phyloP scores from a whole-genome alignment of 2,113 vertebrate genomes.

The Equus przewalskii region DNA sequence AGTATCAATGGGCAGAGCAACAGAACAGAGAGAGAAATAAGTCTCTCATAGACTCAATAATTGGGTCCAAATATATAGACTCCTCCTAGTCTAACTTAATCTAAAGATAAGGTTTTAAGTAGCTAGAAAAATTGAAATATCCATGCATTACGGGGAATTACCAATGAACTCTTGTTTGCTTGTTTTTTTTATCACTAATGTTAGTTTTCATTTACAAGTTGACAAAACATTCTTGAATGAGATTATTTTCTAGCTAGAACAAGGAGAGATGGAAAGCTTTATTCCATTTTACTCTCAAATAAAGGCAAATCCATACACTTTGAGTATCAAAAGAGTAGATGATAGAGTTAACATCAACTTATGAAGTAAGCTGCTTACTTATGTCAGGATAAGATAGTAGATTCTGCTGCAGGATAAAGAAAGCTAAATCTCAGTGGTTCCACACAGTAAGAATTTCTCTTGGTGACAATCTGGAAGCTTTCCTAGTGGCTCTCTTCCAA shows the following conservation, averaged over 20 bases:
- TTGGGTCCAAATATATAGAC: background rate
- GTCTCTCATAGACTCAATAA: background rate
- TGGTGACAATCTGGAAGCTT: background rate
- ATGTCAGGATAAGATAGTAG: background rate
- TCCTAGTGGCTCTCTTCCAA: background rate
- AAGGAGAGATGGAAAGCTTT: background rate
- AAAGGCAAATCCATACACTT: background rate
- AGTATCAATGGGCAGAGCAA: background rate
- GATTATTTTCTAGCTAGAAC: background rate
- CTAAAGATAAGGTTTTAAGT: background rate
- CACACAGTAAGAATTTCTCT: background rate
- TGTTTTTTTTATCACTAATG: background rate
- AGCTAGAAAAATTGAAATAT: background rate
- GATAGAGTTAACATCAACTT: background rate
- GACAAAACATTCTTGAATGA: background rate
- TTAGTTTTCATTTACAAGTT: background rate
- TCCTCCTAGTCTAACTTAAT: background rate
- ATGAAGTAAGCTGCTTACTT: background rate
- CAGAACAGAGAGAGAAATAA: background rate
- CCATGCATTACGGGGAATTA: background rate
- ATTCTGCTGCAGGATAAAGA: background rate
- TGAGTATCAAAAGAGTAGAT: background rate
- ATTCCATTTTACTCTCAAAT: background rate
- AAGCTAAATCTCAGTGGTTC: background rate
- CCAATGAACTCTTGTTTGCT: background rate